Evolutionary conservation across 2,797 vertebrate species (phyloP).

Genomic region (Pyrocephalus nanus): DNA sequence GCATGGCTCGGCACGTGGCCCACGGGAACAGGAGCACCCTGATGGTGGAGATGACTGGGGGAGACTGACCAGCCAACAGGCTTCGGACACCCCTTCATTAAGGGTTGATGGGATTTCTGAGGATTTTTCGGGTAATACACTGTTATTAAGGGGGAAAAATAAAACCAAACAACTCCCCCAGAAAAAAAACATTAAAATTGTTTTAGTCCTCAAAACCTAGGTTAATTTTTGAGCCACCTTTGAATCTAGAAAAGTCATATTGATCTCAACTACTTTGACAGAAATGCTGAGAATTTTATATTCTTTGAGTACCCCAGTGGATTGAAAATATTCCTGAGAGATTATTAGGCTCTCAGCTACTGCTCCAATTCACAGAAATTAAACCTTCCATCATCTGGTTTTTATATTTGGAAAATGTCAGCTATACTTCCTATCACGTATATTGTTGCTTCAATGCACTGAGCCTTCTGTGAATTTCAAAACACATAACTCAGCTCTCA

Average conservation of each 20-base stretch:
- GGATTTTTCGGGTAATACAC: neutral
- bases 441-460: constrained; percentile 65
- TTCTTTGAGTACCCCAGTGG: constrained; percentile 21
- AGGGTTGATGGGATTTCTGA: neutral
- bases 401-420: constrained; percentile 79
- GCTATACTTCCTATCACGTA: constrained; percentile 76
- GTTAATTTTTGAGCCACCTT: neutral
- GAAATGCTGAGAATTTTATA: constrained; percentile 38
- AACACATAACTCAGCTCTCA: constrained; percentile 74
- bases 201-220: neutral
- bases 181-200: neutral
- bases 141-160: neutral
- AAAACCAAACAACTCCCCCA: neutral
- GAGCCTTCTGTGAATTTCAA: constrained; percentile 73
- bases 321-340: constrained; percentile 56
- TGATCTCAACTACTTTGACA: constrained; percentile 60
- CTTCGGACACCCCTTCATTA: neutral
- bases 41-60: rapidly evolving
- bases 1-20: rapidly evolving
- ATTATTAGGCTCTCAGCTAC: constrained; percentile 69
- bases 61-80: neutral
- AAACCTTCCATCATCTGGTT: constrained; percentile 82
- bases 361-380: constrained; percentile 72
- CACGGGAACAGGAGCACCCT: rapidly evolving
- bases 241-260: neutral